Conservation (phyloP, 1,140 invertebrate species). For the Eulimnadia texana region DNA sequence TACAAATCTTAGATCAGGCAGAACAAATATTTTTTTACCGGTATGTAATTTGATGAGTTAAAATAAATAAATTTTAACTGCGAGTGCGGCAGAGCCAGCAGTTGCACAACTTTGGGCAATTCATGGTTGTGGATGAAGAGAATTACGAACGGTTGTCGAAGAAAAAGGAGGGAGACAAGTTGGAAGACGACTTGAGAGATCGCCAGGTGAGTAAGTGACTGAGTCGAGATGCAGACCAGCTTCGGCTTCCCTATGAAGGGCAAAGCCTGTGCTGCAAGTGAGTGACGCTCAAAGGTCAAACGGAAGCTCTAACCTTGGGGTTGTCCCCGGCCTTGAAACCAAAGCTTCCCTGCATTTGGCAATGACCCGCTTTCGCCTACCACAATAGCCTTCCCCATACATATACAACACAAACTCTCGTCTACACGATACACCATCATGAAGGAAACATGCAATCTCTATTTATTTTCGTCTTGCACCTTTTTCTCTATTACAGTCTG, state of each 20-base stretch:
- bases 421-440: neutral
- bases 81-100: slow-evolving; percentile 17
- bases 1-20: too few relatives aligned
- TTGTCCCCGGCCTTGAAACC: slow-evolving; percentile 11
- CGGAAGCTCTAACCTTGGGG: slow-evolving; percentile 6
- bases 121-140: slow-evolving; percentile 1
- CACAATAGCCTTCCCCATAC: neutral
- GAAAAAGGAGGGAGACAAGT: neutral
- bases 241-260: neutral
- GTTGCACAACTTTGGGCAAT: slow-evolving; percentile 16
- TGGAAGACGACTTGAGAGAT: neutral
- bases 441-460: neutral
- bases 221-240: neutral
- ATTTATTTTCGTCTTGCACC: neutral
- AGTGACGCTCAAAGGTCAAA: neutral
- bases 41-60: too few relatives aligned
- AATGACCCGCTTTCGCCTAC: slow-evolving; percentile 10
- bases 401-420: neutral
- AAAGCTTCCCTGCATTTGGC: slow-evolving; percentile 9
- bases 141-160: neutral
- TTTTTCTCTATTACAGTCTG: too few relatives aligned
- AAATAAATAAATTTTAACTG: too few relatives aligned
- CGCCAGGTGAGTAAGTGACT: neutral
- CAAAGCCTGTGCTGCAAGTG: neutral
- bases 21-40: too few relatives aligned